phyloP scores from a whole-genome alignment of 1,140 invertebrate species.

The Octopus sinensis region DNA sequence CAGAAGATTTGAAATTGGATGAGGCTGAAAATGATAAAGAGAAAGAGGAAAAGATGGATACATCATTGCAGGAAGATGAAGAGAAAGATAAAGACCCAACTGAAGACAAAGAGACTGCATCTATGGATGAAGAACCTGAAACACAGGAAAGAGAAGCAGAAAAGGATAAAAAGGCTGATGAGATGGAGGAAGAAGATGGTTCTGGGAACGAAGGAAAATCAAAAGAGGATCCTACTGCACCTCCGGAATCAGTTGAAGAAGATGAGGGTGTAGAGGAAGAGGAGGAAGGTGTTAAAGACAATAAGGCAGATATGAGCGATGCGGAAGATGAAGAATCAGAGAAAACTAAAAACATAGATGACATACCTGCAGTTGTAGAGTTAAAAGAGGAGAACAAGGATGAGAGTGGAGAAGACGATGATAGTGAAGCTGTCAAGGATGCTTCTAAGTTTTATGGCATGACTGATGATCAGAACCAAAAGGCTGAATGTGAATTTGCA shows the following conservation, averaged over 20 bases:
- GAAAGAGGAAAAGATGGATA: slow-evolving; percentile 17
- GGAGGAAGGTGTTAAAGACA: slow-evolving; percentile 3
- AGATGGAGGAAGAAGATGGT: background rate
- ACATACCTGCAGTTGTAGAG: slow-evolving; percentile 39
- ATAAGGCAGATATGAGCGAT: background rate
- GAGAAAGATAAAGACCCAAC: slow-evolving; percentile 21
- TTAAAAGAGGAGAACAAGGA: slow-evolving; percentile 51
- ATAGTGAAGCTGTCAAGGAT: background rate
- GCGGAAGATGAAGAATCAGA: slow-evolving; percentile 22
- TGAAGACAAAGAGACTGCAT: slow-evolving; percentile 34
- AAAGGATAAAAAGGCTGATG: slow-evolving; percentile 13
- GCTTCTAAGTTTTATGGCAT: background rate
- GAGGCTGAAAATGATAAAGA: slow-evolving; percentile 63
- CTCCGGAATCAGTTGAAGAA: slow-evolving; percentile 3
- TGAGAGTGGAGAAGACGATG: slow-evolving; percentile 21
- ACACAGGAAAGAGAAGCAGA: slow-evolving; percentile 50
- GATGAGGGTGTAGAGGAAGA: slow-evolving; percentile 20
- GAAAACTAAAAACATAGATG: slow-evolving; percentile 18
- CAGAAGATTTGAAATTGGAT: slow-evolving; percentile 81
- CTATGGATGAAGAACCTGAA: slow-evolving; percentile 61
- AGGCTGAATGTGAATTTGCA: slow-evolving; percentile 44
- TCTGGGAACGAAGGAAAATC: background rate
- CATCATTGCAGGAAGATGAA: slow-evolving; percentile 18
- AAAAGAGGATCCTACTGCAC: background rate
- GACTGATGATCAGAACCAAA: slow-evolving; percentile 45